Conservation (phyloP, 92 coral and sea anemone species). For the Palythoa grandiflora region DNA sequence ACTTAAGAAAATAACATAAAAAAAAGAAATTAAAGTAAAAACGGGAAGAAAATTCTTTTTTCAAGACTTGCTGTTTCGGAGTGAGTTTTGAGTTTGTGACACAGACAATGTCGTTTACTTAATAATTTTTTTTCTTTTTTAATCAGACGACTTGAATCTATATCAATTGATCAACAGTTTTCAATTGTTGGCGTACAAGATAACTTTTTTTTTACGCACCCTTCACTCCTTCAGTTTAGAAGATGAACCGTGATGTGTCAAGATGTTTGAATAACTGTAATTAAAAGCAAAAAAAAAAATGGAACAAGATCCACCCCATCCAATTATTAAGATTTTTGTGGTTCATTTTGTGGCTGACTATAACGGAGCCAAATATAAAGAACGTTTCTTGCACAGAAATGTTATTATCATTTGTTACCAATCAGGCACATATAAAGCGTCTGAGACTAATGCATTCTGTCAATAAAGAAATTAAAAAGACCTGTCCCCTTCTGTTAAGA, state of each 20-base stretch:
- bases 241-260: too few relatives aligned
- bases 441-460: background rate
- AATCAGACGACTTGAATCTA: too few relatives aligned
- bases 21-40: background rate
- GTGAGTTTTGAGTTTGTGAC: background rate
- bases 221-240: background rate
- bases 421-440: background rate
- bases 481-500: too few relatives aligned
- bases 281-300: background rate
- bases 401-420: background rate
- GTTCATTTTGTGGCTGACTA: background rate
- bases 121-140: background rate
- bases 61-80: slow-evolving; percentile 4
- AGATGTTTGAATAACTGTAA: background rate
- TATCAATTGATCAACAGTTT: background rate
- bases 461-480: background rate
- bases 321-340: slow-evolving; percentile 16
- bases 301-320: background rate
- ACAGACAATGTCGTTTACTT: background rate
- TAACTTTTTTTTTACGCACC: background rate
- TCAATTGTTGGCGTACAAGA: background rate
- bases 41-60: too few relatives aligned
- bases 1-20: too few relatives aligned
- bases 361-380: slow-evolving; percentile 8
- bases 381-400: background rate